Evolutionary conservation across 2,113 vertebrate species (phyloP).

Genomic region (Pomatostomus ruficeps): DNA sequence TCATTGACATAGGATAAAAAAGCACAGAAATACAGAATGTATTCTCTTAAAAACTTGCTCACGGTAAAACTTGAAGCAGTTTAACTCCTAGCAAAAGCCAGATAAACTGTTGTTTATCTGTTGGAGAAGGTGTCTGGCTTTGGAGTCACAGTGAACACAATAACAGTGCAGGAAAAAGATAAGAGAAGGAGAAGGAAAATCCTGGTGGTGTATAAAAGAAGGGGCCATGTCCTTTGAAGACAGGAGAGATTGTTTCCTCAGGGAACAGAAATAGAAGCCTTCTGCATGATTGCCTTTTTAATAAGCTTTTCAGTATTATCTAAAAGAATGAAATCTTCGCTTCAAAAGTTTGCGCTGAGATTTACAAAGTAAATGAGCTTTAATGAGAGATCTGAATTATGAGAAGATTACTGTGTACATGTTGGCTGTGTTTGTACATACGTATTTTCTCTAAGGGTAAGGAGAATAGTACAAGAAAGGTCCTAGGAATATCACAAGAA

Average conservation of each 20-base stretch:
- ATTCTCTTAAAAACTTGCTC: not conserved
- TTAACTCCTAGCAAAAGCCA: not conserved
- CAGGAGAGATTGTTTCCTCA: not conserved
- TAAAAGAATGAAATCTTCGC: slow-evolving; percentile 25
- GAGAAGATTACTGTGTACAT: not conserved
- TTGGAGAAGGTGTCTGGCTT: not conserved
- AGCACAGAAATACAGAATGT: not conserved
- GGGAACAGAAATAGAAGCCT: slow-evolving; percentile 19
- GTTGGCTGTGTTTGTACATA: slow-evolving; percentile 6
- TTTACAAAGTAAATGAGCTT: slow-evolving; percentile 26
- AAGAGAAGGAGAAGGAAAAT: not conserved
- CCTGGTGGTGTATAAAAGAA: slow-evolving; percentile 2
- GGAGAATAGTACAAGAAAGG: not conserved
- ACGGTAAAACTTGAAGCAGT: not conserved
- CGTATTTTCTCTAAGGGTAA: not conserved
- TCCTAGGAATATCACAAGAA: not conserved
- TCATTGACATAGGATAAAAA: not conserved
- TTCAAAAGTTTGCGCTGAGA: not conserved
- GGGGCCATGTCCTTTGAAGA: slow-evolving; percentile 24
- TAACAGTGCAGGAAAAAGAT: not conserved
- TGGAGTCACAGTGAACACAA: not conserved
- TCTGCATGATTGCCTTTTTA: slow-evolving; percentile 45
- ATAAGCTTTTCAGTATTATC: slow-evolving; percentile 41
- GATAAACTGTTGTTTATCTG: not conserved
- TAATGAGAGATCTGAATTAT: slow-evolving; percentile 12